These are phyloP conservation scores for Podargus strigoides DNA, from an alignment of 2,797 vertebrate species.

Conservation along the genomic window DNA sequence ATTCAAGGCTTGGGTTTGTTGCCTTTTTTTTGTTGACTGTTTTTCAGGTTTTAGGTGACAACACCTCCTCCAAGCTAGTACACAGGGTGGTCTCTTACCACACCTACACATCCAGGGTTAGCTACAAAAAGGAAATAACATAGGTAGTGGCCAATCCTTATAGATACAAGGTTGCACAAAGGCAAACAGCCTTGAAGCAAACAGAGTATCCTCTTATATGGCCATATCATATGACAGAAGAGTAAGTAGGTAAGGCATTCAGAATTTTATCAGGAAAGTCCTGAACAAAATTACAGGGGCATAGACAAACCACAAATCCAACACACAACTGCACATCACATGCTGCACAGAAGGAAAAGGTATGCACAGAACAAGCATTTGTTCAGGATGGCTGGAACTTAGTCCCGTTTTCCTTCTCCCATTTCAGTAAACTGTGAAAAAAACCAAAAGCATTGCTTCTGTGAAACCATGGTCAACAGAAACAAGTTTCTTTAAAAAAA, in stretches of 20 bases:
- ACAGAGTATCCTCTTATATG: accelerated
- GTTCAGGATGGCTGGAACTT: not conserved
- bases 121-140: not conserved
- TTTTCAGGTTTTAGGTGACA: not conserved
- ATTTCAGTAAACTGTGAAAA: not conserved
- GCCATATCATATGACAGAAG: not conserved
- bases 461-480: not conserved
- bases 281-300: not conserved
- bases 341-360: not conserved
- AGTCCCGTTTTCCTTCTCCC: not conserved
- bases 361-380: not conserved
- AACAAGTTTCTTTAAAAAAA: not conserved
- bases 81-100: not conserved
- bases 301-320: not conserved
- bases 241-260: not conserved
- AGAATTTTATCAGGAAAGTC: not conserved
- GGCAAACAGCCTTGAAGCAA: not conserved
- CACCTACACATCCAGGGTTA: not conserved
- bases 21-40: not conserved
- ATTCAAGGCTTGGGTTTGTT: not conserved
- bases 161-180: not conserved
- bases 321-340: not conserved
- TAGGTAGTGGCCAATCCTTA: not conserved
- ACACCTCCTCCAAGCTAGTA: not conserved
- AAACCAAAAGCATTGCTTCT: not conserved